Evolutionary conservation across 2,888 invertebrate genomes (phyloP), one percentile per base, ranked within the genome.

Genomic region (Ceramica pisi): DNA sequence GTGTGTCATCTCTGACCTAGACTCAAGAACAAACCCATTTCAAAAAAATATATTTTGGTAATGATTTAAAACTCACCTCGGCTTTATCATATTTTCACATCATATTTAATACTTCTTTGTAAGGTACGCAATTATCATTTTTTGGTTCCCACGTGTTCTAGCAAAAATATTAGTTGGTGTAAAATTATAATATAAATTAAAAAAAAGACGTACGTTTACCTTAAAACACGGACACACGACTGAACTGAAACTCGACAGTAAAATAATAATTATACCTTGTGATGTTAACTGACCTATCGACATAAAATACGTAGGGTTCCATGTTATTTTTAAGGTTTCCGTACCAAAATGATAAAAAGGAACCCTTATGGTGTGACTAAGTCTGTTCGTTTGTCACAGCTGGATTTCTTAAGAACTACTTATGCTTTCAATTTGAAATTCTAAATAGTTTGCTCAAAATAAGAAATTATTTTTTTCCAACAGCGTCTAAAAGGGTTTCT

Each of bases 221-320:
- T 46, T 16, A 14, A 46, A 51, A 46, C n/a, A 31, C 50, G 9
- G 1, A 26, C 16, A 41, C 16, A 9, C 46, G 50, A 75, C 31
- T 73, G 35, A 12, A 53, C 12, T 0, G 46, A 57, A 66, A 41
- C 46, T 59, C 50, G 50, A 16, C n/a, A 3, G 56, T 12, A 14
- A 44, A 26, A 38, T 56, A 44, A 44, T 67, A 74, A 38, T 38
- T 59, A 59, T 74, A 75, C n/a, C 21, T 12, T 4, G 50, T 38
- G 21, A 19, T 64, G 41, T 51, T 10, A 41, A 21, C 9, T 51
- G 8, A 23, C 10, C 26, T 8, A 59, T 19, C 7, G 16, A 61
- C 26, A 4, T 10, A 44, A 1, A 16, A 12, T 23, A 44, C 23
- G 2, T 23, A n/a, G n/a, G 16, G 19, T 67, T 68, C 44, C 23